These are phyloP conservation scores for Myocastor coypus DNA, from an alignment of 2,113 vertebrate species.

Conservation along the genomic window DNA sequence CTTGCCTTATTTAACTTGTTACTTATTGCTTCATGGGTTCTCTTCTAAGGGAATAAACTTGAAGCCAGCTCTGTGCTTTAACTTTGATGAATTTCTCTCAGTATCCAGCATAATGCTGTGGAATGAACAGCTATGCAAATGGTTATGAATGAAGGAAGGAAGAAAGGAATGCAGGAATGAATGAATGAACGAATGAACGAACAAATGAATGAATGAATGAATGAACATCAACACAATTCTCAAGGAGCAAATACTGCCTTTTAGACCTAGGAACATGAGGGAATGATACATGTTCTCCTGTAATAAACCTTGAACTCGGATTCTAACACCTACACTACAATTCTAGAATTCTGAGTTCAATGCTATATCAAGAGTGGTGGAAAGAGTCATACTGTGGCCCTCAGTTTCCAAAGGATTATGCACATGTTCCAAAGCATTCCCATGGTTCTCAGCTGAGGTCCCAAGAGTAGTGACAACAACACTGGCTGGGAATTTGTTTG, in stretches of 20 bases:
- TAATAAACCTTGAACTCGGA: constrained; percentile 9
- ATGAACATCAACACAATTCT: background rate
- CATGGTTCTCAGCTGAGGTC: constrained; percentile 15
- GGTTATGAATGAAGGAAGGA: background rate
- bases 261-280: constrained; percentile 6
- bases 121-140: background rate
- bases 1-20: constrained; percentile 8
- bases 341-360: constrained; percentile 25
- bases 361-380: background rate
- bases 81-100: constrained; percentile 2
- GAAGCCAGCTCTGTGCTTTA: constrained; percentile 3
- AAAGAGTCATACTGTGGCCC: background rate
- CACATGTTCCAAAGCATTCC: background rate
- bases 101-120: background rate
- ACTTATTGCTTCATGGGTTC: background rate
- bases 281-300: background rate
- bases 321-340: background rate
- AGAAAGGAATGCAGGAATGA: background rate
- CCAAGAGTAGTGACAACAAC: background rate
- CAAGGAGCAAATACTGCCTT: background rate
- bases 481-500: constrained; percentile 4
- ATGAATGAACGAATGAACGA: background rate
- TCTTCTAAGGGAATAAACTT: constrained; percentile 14
- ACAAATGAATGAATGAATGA: background rate
- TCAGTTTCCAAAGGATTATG: background rate